Base-by-base conservation (phyloP, 2,888 invertebrate genomes). In the Chydorus sphaericus region DNA sequence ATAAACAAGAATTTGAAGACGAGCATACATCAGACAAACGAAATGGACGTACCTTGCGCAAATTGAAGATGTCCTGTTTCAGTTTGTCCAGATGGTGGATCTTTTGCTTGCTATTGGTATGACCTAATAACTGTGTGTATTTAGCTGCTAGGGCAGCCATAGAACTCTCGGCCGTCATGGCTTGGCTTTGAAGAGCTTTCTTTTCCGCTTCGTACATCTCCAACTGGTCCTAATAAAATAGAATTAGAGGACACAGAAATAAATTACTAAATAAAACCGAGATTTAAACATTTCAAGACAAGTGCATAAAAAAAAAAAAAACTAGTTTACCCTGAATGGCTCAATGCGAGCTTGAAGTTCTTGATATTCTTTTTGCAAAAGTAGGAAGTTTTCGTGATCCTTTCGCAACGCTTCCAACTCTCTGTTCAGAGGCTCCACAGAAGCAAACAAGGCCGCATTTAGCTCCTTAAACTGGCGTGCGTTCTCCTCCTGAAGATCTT, bases 91-190 rank as follows among this genome's bases (percentile, higher is more conserved):
- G 62, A 62, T 80, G 77, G 57, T 77, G 77, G 51, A 80, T 77
- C 65, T 78, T 80, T 65, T 81, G 80, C 61, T 75, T 78, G 60
- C 77, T 75, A 65, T 81, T 82, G 61, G 79, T 78, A 62, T 81
- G 79, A 0, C 79, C 79, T n/a, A 80, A 66, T 53, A 78, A 66
- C 58, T 75, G 73, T 2, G 77, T 76, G 64, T 79, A 79, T 61
- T 78, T 77, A 49, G 71, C 65, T 14, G 73, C 71, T 52, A 79
- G 67, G 57, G 75, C 73, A 60, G 73, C 69, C 37, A 76, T 71
- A 63, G 77, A 74, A 4, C 67, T 66, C 61, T 73, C 71, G 3
- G 72, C 70, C 39, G 66, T 67, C 33, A 64, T 61, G 59, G 70
- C 71, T 56, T 68, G 66, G 55, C 71, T 65, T 10, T 69, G 64